phyloP scores from a whole-genome alignment of 2,888 invertebrate species.

The Pilophorus perplexus region DNA sequence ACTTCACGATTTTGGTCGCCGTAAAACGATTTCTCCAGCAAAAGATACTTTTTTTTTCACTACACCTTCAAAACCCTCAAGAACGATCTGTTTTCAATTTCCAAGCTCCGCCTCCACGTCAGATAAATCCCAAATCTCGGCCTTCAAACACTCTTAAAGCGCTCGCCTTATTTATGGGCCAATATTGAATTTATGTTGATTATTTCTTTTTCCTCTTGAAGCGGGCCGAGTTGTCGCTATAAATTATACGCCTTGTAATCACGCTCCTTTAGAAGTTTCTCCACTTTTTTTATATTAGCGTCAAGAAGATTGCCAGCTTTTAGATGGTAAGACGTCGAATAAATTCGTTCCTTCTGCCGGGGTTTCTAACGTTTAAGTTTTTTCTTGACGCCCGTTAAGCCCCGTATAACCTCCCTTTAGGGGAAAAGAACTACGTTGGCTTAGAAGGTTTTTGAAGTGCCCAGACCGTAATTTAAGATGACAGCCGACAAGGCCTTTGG shows the following conservation, averaged over 20 bases:
- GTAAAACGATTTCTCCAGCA: too few relatives aligned
- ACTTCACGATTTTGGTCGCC: too few relatives aligned
- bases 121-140: constrained; percentile 15
- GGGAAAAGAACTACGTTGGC: constrained; percentile 17
- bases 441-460: neutral
- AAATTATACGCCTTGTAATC: constrained; percentile 27
- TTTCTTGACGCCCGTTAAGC: constrained; percentile 1
- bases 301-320: constrained; percentile 30
- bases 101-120: neutral
- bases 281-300: constrained; percentile 28
- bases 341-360: constrained; percentile 13
- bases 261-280: constrained; percentile 30
- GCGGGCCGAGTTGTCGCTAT: constrained; percentile 23
- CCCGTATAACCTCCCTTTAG: too few relatives aligned
- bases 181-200: constrained; percentile 31
- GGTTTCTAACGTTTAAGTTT: constrained; percentile 12
- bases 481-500: constrained; percentile 1
- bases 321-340: constrained; percentile 20
- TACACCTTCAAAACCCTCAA: constrained; percentile 5
- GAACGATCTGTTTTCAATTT: constrained; percentile 26
- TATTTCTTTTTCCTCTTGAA: constrained; percentile 16
- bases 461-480: constrained; percentile 9
- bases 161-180: constrained; percentile 22
- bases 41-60: too few relatives aligned
- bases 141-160: constrained; percentile 27